phyloP scores from a whole-genome alignment of 2,797 vertebrate species.

The Hippoglossus hippoglossus region DNA sequence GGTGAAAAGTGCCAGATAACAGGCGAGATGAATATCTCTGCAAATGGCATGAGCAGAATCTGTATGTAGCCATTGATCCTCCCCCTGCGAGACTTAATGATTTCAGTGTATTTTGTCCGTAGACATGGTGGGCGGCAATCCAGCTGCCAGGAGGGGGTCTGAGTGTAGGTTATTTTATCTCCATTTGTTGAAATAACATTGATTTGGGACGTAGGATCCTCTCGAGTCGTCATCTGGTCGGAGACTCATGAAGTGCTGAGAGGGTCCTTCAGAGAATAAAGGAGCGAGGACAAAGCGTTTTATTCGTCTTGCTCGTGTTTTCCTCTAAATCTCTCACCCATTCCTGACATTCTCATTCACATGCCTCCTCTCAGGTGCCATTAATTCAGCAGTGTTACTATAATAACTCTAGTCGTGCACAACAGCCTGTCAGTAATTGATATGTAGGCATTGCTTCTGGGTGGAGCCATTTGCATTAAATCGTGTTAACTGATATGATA shows the following conservation, averaged over 20 bases:
- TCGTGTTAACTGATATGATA: constrained; percentile 86
- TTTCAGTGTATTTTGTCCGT: constrained; percentile 52
- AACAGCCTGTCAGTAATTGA: constrained; percentile 83
- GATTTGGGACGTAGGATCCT: constrained; percentile 65
- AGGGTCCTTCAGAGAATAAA: constrained; percentile 56
- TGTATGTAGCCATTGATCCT: constrained; percentile 58
- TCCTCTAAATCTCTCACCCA: constrained; percentile 42
- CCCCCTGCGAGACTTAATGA: constrained; percentile 62
- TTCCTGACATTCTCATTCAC: constrained; percentile 48
- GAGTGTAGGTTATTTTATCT: constrained; percentile 64
- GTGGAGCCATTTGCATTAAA: constrained; percentile 87
- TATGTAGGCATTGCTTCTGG: constrained; percentile 79
- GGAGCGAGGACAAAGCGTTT: constrained; percentile 40
- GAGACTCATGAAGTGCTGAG: constrained; percentile 48
- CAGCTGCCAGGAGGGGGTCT: constrained; percentile 52
- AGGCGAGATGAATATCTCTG: constrained; percentile 39
- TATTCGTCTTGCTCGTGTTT: constrained; percentile 40
- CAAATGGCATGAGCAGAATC: constrained; percentile 44
- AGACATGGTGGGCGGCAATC: constrained; percentile 57
- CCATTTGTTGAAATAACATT: constrained; percentile 73
- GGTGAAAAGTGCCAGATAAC: constrained; percentile 29
- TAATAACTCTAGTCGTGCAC: constrained; percentile 76
- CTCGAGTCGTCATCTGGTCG: constrained; percentile 60
- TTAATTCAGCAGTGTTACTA: constrained; percentile 76
- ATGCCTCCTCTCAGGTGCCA: constrained; percentile 70